Evolutionary conservation across 2,113 vertebrate species (phyloP), one percentile per base, ranked within the genome.

Genomic region (Mus spicilegus): DNA sequence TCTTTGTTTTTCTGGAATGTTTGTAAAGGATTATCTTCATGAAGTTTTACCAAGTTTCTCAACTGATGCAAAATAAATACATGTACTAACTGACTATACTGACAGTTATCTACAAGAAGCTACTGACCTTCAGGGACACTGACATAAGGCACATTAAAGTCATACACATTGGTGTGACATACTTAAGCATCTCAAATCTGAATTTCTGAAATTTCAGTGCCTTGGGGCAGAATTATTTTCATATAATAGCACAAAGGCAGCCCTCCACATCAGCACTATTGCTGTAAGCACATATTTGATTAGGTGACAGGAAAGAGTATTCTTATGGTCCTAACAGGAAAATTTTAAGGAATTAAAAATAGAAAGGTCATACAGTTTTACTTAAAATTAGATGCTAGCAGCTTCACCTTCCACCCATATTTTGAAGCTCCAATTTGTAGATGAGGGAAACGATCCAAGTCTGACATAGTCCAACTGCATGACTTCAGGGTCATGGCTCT

Each of bases 101-200:
- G 22, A 69, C 65, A 51, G 39, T 72, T 72, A 76, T 20, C 61
- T 39, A 33, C 0, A 76, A 33, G 70, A 89, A 89, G 65, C 85
- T 54, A 49, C 17, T 58, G 42, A 33, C 3, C 46, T 30, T 58
- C 11, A 69, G 46, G 63, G 56, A 82, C 89, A 78, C 28, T 42
- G 73, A 84, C 30, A 33, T 89, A 95, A 97, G 97, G 91, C 94
- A 96, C 93, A 96, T 56, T 26, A 81, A 49, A 73, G 89, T 42
- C 72, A 54, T 42, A 67, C 42, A 26, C 73, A 80, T 87, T 85
- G 91, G 89, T 39, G 86, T 93, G 49, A 80, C 13, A 81, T 42
- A 69, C 39, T 94, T 85, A 73, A 81, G 58, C 12, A 89, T 51
- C 85, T 56, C 3, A 78, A 84, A n/a, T 72, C 8, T 46, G 46